Base-by-base conservation (phyloP, 2,888 invertebrate species). In the Saturnia japonica region DNA sequence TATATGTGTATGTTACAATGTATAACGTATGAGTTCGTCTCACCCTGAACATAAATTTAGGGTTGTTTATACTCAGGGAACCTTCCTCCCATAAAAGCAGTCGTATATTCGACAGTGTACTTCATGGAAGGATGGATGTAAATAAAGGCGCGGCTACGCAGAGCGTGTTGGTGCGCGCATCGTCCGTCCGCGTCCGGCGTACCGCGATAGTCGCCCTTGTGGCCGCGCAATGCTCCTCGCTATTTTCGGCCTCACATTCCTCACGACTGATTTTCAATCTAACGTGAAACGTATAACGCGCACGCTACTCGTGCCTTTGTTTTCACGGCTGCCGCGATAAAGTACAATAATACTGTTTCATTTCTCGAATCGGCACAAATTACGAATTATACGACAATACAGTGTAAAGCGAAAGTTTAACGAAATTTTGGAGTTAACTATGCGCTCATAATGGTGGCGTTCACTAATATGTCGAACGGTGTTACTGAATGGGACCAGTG, bases 191-290 rank as follows among this genome's bases (percentile, higher is more conserved):
- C 79, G 73, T 74, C 78, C 79, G 81, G 79, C 79, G 79, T 81
- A 83, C 80, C 86, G 85, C 85, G 89, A 89, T 88, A 91, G 89
- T 89, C 89, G 91, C 91, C 93, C 93, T 92, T 93, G 91, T 85
- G 87, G 87, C 85, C 86, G 86, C 91, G 86, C 88, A 88, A 89
- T 91, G 91, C 90, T 91, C 85, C 90, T 88, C 85, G 92, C 93
- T 94, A 94, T 94, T 94, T 94, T 92, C 86, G 90, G 91, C 90
- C 86, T 88, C 91, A 86, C 93, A 93, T 94, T 93, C 93, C 93
- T 89, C 87, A 82, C 89, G 87, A 89, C 88, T 93, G 93, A 91
- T 93, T 93, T 94, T 90, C 92, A 92, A 92, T 92, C 92, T 90
- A 91, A 93, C 91, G 91, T 91, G 91, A 87, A 93, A 90, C 91